These are phyloP conservation scores for Ridgeia piscesae DNA, from an alignment of 1,140 invertebrate species.

Conservation along the genomic window DNA sequence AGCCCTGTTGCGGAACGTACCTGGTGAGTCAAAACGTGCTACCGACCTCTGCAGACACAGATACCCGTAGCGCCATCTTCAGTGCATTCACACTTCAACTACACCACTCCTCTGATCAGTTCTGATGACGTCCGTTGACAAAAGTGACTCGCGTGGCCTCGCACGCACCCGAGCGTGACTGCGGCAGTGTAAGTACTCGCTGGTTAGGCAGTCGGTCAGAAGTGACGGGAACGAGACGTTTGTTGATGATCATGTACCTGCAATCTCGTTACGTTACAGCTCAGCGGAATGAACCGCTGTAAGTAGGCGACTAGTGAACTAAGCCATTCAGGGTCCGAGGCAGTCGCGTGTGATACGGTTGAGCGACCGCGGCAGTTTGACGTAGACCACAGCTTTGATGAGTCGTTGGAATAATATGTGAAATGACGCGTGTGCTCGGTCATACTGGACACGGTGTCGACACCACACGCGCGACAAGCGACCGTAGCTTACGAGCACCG, in stretches of 20 bases:
- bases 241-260: background rate
- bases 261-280: background rate
- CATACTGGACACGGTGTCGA: background rate
- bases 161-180: background rate
- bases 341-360: background rate
- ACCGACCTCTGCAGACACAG: too few relatives aligned
- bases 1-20: too few relatives aligned
- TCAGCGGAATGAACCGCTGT: background rate
- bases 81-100: background rate
- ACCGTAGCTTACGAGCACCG: background rate
- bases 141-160: background rate
- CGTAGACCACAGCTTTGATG: background rate
- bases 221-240: background rate
- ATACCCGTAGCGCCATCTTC: background rate
- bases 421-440: background rate
- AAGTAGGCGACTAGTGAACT: background rate
- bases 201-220: background rate
- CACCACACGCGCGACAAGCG: background rate
- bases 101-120: background rate
- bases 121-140: background rate
- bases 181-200: background rate
- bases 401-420: background rate
- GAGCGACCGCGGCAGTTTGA: background rate
- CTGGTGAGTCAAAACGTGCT: too few relatives aligned
- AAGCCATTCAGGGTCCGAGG: background rate